These are phyloP conservation scores for Marasmarcha lunaedactyla DNA, from an alignment of 2,888 invertebrate genomes.

Conservation along the genomic window DNA sequence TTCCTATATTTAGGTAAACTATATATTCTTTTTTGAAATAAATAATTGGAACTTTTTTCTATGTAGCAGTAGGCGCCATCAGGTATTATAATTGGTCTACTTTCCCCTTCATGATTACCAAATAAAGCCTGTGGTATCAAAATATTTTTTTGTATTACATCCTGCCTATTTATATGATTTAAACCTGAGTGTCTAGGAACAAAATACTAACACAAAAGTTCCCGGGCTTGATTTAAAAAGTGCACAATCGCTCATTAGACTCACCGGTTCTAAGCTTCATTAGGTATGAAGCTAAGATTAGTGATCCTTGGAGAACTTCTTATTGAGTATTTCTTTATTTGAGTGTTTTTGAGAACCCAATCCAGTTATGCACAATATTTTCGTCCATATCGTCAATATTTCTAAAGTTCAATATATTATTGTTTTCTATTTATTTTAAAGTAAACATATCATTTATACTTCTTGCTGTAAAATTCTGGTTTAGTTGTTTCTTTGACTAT, in stretches of 20 bases:
- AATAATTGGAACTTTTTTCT: conserved; percentile 9
- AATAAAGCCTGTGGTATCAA: conserved; percentile 9
- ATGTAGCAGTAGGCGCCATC: conserved; percentile 13
- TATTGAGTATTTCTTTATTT: background rate
- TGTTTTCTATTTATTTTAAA: no score
- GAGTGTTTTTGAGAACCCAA: background rate
- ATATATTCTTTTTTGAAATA: conserved; percentile 14
- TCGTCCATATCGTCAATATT: background rate
- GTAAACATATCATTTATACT: no score
- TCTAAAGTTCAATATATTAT: background rate
- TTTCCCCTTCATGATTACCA: conserved; percentile 3
- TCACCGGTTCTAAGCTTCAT: conserved; percentile 2
- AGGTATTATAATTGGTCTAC: conserved; percentile 4
- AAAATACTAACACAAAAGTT: background rate
- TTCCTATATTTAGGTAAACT: conserved; percentile 18
- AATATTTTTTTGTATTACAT: conserved; percentile 8
- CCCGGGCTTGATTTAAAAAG: background rate
- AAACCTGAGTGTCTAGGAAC: background rate
- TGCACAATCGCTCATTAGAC: background rate
- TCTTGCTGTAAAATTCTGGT: no score
- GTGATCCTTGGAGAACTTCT: background rate
- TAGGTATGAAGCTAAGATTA: background rate
- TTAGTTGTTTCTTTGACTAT: no score
- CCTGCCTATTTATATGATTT: conserved; percentile 7
- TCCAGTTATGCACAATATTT: background rate